Percentiles rank a stretch among this genome's conserved stretches.
Evolutionary conservation across 2,888 invertebrate genomes (phyloP).

Genomic region (Aspidiotus rigidus): DNA sequence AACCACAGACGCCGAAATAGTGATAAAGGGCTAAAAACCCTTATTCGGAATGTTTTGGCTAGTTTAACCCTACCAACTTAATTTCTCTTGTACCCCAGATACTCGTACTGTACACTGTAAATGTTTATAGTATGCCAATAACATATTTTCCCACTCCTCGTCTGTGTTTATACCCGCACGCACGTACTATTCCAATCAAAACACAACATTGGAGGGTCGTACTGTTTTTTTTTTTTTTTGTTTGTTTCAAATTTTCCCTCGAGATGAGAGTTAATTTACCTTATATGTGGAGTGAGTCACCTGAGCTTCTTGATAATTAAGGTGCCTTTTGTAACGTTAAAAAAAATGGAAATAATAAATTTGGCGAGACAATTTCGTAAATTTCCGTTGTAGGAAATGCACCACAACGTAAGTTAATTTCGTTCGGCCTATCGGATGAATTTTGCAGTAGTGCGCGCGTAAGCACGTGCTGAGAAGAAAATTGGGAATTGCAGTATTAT

Average conservation of each 20-base stretch:
- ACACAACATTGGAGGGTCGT: constrained; percentile 16
- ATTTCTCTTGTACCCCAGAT: constrained; percentile 21
- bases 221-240: background rate
- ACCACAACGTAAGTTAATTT: too few species aligned
- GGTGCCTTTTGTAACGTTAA: background rate
- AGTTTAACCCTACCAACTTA: constrained; percentile 31
- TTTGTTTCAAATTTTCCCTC: constrained; percentile 17
- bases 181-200: constrained; percentile 26
- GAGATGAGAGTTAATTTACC: too few species aligned
- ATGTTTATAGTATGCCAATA: background rate
- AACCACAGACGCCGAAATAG: constrained; percentile 32
- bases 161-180: constrained; percentile 2
- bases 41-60: constrained; percentile 31
- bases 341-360: background rate
- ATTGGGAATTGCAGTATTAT: constrained; percentile 6
- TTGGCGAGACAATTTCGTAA: background rate
- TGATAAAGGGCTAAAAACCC: constrained; percentile 30
- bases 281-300: too few species aligned
- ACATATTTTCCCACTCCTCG: constrained; percentile 10
- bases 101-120: background rate
- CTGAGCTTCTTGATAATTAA: background rate
- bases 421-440: background rate
- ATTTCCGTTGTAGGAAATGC: too few species aligned
- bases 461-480: background rate
- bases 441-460: background rate